These are phyloP conservation scores for Megalopta genalis DNA, from an alignment of 1,140 invertebrate genomes.

Conservation along the genomic window DNA sequence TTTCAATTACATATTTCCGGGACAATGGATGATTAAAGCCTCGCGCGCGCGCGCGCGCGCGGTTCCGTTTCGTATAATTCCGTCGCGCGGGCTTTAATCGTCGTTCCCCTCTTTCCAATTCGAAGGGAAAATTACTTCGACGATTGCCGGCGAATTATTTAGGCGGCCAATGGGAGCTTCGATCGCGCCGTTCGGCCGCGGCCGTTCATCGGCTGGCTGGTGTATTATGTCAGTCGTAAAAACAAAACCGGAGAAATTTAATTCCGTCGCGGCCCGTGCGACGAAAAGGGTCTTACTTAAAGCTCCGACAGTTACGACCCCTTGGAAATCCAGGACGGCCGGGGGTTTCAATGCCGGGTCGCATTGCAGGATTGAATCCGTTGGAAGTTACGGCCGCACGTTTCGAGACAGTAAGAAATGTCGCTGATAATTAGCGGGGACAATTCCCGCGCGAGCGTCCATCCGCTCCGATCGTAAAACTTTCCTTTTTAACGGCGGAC, in stretches of 20 bases:
- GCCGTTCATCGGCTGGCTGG: background rate
- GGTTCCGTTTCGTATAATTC: background rate
- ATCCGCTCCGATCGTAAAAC: no score
- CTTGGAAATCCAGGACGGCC: slow-evolving; percentile 7
- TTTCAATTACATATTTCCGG: background rate
- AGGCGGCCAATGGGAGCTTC: background rate
- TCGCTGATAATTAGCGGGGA: background rate
- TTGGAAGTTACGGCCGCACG: background rate
- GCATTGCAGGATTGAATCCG: background rate
- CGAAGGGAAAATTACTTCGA: background rate
- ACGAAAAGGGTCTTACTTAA: slow-evolving; percentile 20
- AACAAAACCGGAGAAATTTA: slow-evolving; percentile 47
- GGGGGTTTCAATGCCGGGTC: background rate
- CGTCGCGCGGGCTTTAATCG: background rate
- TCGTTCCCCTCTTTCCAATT: background rate
- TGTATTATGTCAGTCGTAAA: slow-evolving; percentile 21
- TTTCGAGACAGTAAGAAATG: slow-evolving; percentile 1
- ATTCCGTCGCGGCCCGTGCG: slow-evolving; percentile 24
- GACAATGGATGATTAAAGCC: background rate
- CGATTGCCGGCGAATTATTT: background rate
- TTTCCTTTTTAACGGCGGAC: no score
- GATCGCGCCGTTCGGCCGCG: background rate
- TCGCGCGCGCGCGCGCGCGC: no score
- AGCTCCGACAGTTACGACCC: slow-evolving; percentile 9
- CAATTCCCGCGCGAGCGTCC: no score